Conservation (phyloP, 2,888 invertebrate genomes). For the Lucinisca nassula region DNA sequence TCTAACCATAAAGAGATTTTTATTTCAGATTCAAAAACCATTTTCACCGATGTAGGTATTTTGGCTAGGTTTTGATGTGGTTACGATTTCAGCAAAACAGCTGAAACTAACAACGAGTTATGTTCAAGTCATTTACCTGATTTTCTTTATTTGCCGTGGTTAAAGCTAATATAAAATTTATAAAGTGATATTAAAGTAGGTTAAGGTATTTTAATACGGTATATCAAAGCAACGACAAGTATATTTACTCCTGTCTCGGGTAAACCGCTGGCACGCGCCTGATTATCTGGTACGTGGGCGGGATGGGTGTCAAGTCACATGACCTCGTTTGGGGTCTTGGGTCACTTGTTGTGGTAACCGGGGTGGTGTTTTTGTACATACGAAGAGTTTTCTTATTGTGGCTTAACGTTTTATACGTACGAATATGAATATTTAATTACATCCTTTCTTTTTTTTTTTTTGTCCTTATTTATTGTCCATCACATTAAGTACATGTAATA, state of each 20-base stretch:
- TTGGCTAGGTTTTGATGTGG: not conserved
- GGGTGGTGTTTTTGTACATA: not conserved
- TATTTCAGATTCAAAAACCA: too few species aligned
- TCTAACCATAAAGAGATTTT: too few species aligned
- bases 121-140: not conserved
- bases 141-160: not conserved
- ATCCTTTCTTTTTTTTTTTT: too few species aligned
- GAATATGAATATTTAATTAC: too few species aligned
- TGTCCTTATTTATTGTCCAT: too few species aligned
- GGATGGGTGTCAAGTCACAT: not conserved
- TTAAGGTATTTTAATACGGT: constrained; percentile 1
- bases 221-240: not conserved
- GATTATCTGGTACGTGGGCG: not conserved
- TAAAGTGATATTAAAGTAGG: not conserved
- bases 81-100: not conserved
- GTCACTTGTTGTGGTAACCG: not conserved
- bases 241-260: not conserved
- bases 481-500: too few species aligned
- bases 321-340: not conserved
- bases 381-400: too few species aligned
- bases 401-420: too few species aligned
- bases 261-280: constrained; percentile 9
- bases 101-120: not conserved
- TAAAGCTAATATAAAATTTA: constrained; percentile 5
- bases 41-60: not conserved